Base-by-base conservation (phyloP, 2,888 invertebrate species). In the Nephrotoma flavescens region DNA sequence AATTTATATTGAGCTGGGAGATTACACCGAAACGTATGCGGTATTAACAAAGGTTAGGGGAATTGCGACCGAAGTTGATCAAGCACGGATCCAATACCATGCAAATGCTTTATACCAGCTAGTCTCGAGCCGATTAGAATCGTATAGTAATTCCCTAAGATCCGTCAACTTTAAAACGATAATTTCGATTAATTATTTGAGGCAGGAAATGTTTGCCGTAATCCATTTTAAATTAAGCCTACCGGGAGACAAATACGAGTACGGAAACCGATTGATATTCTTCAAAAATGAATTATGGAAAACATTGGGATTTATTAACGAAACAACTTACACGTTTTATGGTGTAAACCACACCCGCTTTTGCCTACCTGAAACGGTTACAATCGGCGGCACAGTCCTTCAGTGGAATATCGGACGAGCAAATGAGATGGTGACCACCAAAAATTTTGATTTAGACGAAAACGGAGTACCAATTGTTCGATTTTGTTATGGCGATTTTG, bases 401-500 rank as follows among this genome's bases (percentile, higher is more conserved):
- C 9, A 12, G 2, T 71, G 31, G 31, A 11, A 9, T 11, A 7
- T 6, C 4, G 71, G 31, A 0, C 71, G 31, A 19, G 2, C 3
- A 31, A 31, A 7, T 31, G 31, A 71, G 31, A 3, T 31, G 4
- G 71, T 71, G 9, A 71, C 2, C 31, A 71, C 71, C 19, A 71
- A 31, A 71, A 31, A 71, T 31, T 71, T 71, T 31, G 71, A 71
- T 19, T 71, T 71, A 71, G 71, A 31, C 4, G 71, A 31, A 31
- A 71, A 71, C 89, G 93, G 93, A 1, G 90, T 94, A 87, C 95
- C 94, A 1, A 92, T 94, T 1, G 93, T 92, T 41, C 91, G 94
- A 88, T 90, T 90, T 86, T 95, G 95, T 89, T 86, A 89, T 7
- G 95, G 95, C 1, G 92, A 93, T 87, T 95, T 94, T 89, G 89